Conservation (phyloP, 2,113 vertebrate species). For the Gobio gobio region DNA sequence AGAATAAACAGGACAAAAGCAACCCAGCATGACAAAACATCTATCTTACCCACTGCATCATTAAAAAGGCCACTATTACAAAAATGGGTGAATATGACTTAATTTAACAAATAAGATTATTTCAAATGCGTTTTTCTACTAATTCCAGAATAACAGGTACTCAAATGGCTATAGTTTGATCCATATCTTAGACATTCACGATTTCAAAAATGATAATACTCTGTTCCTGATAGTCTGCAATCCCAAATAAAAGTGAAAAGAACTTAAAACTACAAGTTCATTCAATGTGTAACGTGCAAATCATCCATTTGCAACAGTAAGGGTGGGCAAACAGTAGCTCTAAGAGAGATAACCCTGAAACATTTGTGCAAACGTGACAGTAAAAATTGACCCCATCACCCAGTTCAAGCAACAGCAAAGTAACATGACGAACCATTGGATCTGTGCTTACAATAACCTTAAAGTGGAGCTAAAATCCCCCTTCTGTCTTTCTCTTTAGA, state of each 20-base stretch:
- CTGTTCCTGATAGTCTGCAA: conserved; percentile 28
- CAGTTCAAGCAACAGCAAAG: not conserved
- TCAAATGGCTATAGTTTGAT: not conserved
- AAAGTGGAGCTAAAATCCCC: not conserved
- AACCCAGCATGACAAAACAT: conserved; percentile 16
- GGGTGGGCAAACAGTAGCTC: conserved; percentile 18
- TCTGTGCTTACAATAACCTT: not conserved
- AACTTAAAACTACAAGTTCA: conserved; percentile 21
- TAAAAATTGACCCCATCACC: not conserved
- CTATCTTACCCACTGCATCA: not conserved
- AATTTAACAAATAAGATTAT: not conserved
- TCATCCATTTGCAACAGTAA: not conserved
- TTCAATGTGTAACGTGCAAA: conserved; percentile 41
- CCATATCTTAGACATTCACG: conserved; percentile 7
- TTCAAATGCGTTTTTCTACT: not conserved
- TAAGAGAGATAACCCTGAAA: conserved; percentile 27
- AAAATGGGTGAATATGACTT: not conserved
- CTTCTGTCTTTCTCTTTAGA: not conserved
- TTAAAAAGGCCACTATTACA: conserved; percentile 24
- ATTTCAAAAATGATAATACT: conserved; percentile 21
- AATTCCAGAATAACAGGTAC: not conserved
- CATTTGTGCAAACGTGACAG: conserved; percentile 30
- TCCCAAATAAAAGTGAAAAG: not conserved
- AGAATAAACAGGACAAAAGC: not conserved
- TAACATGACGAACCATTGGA: conserved; percentile 1